Evolutionary conservation across 2,113 vertebrate genomes (phyloP).

Genomic region (Silurus meridionalis): DNA sequence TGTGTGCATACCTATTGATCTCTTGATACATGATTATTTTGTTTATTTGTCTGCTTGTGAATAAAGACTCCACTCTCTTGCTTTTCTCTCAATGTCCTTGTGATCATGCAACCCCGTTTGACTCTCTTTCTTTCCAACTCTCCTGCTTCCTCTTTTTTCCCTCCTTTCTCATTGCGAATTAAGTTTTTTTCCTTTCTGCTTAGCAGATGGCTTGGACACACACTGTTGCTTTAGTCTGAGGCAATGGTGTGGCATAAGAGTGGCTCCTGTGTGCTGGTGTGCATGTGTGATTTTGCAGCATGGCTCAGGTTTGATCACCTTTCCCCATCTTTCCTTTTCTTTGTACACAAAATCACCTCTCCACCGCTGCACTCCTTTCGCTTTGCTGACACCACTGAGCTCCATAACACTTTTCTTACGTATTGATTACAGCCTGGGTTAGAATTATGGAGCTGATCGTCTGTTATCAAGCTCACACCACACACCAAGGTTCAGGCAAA

Average conservation of each 20-base stretch:
- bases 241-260: conserved; percentile 42
- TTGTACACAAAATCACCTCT: conserved; percentile 22
- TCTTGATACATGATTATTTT: conserved; percentile 21
- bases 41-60: neutral
- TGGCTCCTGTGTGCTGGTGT: conserved; percentile 16
- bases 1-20: conserved; percentile 17
- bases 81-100: neutral
- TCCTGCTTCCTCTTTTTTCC: neutral
- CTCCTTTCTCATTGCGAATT: conserved; percentile 45
- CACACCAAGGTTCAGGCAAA: conserved; percentile 55
- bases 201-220: conserved; percentile 71
- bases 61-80: neutral
- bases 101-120: neutral
- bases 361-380: conserved; percentile 50
- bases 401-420: conserved; percentile 64
- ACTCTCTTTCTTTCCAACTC: conserved; percentile 7
- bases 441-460: conserved; percentile 65
- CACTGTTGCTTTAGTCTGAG: conserved; percentile 59
- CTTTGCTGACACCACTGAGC: conserved; percentile 43
- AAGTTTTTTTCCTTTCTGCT: conserved; percentile 52
- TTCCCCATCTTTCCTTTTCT: conserved; percentile 23
- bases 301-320: conserved; percentile 48
- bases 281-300: conserved; percentile 46
- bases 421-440: conserved; percentile 66
- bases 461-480: conserved; percentile 60